These are phyloP conservation scores for Toxostoma redivivum DNA, from an alignment of 2,113 vertebrate species.

Conservation along the genomic window DNA sequence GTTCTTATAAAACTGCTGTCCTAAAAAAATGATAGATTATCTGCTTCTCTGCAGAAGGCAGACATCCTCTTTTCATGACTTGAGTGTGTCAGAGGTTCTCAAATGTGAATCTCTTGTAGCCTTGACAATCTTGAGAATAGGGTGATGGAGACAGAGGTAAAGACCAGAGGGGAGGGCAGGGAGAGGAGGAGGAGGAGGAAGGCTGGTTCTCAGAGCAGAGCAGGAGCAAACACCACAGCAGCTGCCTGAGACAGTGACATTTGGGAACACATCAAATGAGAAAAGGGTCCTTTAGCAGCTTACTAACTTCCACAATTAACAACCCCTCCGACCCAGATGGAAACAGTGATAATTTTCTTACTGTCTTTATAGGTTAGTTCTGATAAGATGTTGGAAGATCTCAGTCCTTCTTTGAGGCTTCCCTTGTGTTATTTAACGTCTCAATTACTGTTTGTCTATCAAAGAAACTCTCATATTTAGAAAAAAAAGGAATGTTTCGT, in stretches of 20 bases:
- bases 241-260: neutral
- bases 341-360: neutral
- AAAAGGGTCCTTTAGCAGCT: neutral
- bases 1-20: neutral
- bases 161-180: neutral
- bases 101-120: neutral
- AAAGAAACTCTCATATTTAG: neutral
- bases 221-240: neutral
- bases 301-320: neutral
- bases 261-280: neutral
- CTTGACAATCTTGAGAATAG: neutral
- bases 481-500: neutral
- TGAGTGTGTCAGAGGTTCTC: neutral
- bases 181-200: neutral
- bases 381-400: neutral
- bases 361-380: neutral
- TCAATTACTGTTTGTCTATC: neutral
- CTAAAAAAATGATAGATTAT: constrained; percentile 8
- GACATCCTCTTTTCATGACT: neutral
- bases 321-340: neutral
- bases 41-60: neutral
- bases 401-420: neutral
- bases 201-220: neutral
- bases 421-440: neutral
- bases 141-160: neutral